Evolutionary conservation across 2,113 vertebrate genomes (phyloP), one percentile per base, ranked within the genome.

Genomic region (Esox niger): DNA sequence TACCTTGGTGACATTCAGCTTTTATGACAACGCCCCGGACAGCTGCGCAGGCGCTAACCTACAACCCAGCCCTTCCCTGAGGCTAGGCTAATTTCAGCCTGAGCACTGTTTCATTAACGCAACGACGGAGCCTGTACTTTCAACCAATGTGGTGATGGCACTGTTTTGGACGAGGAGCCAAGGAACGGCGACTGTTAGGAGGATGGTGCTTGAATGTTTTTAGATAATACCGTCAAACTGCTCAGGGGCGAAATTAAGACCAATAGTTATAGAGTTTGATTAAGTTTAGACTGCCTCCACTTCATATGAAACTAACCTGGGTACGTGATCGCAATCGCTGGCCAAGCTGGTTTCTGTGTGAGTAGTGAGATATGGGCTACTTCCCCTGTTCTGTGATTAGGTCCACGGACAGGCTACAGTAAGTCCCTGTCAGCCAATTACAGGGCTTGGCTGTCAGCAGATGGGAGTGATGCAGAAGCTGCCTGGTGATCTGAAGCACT

Each of bases 361-460:
- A n/a, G 35, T 3, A 38, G 11, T 38, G 11, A 38, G 35, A 38
- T 38, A 2, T 3, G 35, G 35, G 35, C 15, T 15, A 2, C 2
- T 38, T 38, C 35, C 15, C 35, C 35, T 38, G 35, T 13, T 38
- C 35, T 38, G 35, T 57, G 54, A 66, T 76, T 55, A 46, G 62
- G 33, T 63, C 68, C 58, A 69, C 56, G 78, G 62, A 84, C 68
- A 58, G 74, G 76, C 63, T 77, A 66, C 77, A 57, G 2, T 25
- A 6, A 17, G 46, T 46, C 62, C 78, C 68, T 23, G 57, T 74
- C 70, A 73, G 64, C 67, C 79, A 71, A 82, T 84, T 76, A 82
- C 56, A 70, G 54, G 62, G 58, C 70, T n/a, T 6, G 13, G 72
- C 80, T 84, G 84, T 87, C 85, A 84, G 73, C 79, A 62, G 47